Evolutionary conservation across 2,888 invertebrate species (phyloP).

Genomic region (Lasioglossum oenotherae): DNA sequence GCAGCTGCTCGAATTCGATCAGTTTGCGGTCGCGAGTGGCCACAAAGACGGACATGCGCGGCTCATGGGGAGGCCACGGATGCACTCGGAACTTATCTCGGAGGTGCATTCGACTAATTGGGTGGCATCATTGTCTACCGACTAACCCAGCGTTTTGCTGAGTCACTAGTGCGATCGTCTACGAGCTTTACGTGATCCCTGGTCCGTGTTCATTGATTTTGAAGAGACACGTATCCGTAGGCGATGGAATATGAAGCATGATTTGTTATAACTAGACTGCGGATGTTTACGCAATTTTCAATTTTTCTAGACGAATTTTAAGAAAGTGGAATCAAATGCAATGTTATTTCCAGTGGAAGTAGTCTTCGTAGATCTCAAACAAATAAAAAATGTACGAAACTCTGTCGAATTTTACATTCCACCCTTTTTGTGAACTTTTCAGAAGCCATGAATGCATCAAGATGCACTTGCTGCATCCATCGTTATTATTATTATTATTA

Average conservation of each 20-base stretch:
- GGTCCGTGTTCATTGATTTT: not conserved
- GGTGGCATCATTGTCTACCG: not conserved
- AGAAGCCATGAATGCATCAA: no score
- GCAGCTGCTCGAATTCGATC: conserved; percentile 49
- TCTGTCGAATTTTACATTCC: no score
- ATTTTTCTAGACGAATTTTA: no score
- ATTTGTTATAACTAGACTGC: no score
- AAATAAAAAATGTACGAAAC: no score
- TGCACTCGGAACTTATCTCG: conserved; percentile 45
- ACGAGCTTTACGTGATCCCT: not conserved
- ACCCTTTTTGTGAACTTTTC: no score
- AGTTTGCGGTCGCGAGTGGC: conserved; percentile 40
- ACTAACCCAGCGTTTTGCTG: not conserved
- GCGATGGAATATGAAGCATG: not conserved
- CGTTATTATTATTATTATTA: no score
- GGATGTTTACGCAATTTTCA: no score
- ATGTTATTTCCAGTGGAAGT: no score
- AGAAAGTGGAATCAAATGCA: no score
- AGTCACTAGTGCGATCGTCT: not conserved
- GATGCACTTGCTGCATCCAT: no score
- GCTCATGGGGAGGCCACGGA: conserved; percentile 9
- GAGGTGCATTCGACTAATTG: conserved; percentile 28
- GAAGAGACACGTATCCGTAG: not conserved
- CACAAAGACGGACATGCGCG: conserved; percentile 43
- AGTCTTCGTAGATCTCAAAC: no score